Conservation (phyloP, 2,888 invertebrate species). For the Lepeophtheirus nordmannii region DNA sequence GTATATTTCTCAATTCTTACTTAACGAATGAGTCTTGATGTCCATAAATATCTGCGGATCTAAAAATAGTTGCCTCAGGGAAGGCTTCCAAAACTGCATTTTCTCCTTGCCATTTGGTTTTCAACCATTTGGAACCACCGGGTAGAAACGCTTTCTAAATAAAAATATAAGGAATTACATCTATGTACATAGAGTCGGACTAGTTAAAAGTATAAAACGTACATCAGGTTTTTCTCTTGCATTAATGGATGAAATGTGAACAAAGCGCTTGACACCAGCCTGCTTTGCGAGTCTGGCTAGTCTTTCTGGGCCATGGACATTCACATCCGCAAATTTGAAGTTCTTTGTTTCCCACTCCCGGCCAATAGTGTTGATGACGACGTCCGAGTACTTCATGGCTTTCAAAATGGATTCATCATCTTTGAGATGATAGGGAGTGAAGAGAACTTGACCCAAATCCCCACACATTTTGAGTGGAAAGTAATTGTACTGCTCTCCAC, state of each 20-base stretch:
- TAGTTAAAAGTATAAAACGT: neutral
- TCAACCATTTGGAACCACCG: slow-evolving; percentile 59
- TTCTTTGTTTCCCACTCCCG: slow-evolving; percentile 81
- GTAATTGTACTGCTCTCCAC: slow-evolving; percentile 66
- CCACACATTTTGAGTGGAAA: slow-evolving; percentile 57
- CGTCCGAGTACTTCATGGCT: slow-evolving; percentile 82
- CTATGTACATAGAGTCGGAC: neutral
- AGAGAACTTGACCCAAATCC: slow-evolving; percentile 87
- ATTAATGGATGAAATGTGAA: slow-evolving; percentile 25
- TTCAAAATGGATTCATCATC: slow-evolving; percentile 73
- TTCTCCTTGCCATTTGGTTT: slow-evolving; percentile 70
- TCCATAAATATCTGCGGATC: slow-evolving; percentile 84
- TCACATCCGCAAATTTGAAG: slow-evolving; percentile 67
- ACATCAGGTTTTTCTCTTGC: slow-evolving; percentile 19
- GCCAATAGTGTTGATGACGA: slow-evolving; percentile 87
- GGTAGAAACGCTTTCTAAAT: slow-evolving; percentile 44
- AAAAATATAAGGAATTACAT: slow-evolving; percentile 22
- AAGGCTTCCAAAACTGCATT: slow-evolving; percentile 79
- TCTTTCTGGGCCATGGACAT: slow-evolving; percentile 64
- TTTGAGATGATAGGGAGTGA: slow-evolving; percentile 61
- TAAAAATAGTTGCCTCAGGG: slow-evolving; percentile 80
- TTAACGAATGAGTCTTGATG: slow-evolving; percentile 63
- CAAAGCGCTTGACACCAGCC: slow-evolving; percentile 42
- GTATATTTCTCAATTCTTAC: slow-evolving; percentile 30
- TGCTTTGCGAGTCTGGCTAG: slow-evolving; percentile 58